These are phyloP conservation scores for Ancistrus triradiatus DNA, from an alignment of 2,113 vertebrate genomes.

Conservation along the genomic window DNA sequence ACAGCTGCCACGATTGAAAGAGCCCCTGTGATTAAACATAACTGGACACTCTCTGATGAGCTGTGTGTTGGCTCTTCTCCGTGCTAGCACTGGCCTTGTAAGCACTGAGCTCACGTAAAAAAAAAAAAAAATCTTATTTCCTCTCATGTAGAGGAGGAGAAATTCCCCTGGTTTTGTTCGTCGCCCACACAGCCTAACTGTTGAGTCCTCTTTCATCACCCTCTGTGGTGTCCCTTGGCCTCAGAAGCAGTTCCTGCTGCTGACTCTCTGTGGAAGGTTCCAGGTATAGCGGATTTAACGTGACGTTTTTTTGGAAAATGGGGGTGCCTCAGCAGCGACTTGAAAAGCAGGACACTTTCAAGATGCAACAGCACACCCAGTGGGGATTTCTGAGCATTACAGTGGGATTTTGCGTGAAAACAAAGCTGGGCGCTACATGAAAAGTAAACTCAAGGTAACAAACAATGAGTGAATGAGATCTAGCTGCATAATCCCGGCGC, in stretches of 20 bases:
- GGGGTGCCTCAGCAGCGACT: not conserved
- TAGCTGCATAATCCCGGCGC: conserved; percentile 54
- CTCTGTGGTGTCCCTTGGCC: conserved; percentile 5
- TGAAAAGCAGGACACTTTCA: conserved; percentile 10
- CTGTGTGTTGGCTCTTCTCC: not conserved
- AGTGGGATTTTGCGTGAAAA: conserved; percentile 55
- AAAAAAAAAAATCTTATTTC: not conserved
- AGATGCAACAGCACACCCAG: conserved; percentile 46
- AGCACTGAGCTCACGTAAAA: not conserved
- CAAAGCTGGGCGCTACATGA: conserved; percentile 38
- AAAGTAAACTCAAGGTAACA: conserved; percentile 55
- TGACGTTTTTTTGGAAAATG: conserved; percentile 55
- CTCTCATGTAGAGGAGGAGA: conserved; percentile 1
- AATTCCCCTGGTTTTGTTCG: not conserved
- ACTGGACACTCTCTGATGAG: conserved; percentile 47
- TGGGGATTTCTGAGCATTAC: conserved; percentile 58
- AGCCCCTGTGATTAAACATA: conserved; percentile 55
- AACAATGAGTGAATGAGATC: conserved; percentile 48
- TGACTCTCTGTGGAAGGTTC: conserved; percentile 16
- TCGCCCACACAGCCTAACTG: not conserved
- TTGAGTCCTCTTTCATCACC: not conserved
- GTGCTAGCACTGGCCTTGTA: not conserved
- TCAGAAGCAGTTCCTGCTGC: conserved; percentile 1
- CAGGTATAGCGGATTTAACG: conserved; percentile 49
- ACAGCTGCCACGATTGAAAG: conserved; percentile 61